These are phyloP conservation scores for Myrmecophaga tridactyla DNA, from an alignment of 2,113 vertebrate species.

Conservation along the genomic window DNA sequence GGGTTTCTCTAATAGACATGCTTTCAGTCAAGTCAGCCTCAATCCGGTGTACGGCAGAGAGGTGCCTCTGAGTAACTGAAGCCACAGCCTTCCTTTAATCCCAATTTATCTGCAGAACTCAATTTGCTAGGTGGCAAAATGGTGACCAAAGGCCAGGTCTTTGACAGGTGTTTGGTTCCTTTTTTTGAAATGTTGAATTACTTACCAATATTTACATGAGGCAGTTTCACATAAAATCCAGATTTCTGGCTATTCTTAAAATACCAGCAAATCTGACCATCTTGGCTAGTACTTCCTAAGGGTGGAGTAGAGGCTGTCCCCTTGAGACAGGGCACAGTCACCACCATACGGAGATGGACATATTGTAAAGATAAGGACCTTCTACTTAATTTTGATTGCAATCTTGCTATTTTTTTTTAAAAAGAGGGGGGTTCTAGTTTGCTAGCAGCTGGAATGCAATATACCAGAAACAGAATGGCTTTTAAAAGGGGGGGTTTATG, in stretches of 20 bases:
- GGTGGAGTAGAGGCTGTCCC: not conserved
- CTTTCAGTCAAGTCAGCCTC: not conserved
- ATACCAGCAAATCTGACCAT: not conserved
- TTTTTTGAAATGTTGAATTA: not conserved
- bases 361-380: not conserved
- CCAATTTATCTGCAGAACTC: not conserved
- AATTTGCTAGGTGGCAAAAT: not conserved
- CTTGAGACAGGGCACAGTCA: not conserved
- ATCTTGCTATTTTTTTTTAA: not conserved
- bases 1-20: not conserved
- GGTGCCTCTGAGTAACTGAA: too few species aligned
- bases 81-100: not conserved
- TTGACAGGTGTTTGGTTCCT: not conserved
- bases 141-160: not conserved
- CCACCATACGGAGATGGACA: not conserved
- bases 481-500: too few species aligned
- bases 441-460: too few species aligned
- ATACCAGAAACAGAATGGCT: too few species aligned
- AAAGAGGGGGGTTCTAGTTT: too few species aligned
- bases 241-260: constrained; percentile 2
- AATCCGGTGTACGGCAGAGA: rapidly evolving
- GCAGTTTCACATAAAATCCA: not conserved
- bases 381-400: not conserved
- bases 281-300: not conserved
- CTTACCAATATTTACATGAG: not conserved